A percentile compares a stretch with the other conserved stretches of the same genome.
Conservation (phyloP, 2,797 vertebrate genomes). For the Arnoldichthys spilopterus region DNA sequence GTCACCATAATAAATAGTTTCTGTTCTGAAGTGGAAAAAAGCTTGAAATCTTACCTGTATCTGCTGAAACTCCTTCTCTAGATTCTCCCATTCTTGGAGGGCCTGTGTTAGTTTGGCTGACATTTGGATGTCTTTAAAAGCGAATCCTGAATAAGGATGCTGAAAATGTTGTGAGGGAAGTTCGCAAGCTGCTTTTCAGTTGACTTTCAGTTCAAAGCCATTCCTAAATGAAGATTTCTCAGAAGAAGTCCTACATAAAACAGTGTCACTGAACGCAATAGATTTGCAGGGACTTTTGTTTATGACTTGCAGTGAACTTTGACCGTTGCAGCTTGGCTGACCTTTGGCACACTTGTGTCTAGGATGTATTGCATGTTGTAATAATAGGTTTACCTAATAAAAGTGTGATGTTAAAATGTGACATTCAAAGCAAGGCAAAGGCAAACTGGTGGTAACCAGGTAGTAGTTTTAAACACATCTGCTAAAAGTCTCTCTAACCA, state of each 20-base stretch:
- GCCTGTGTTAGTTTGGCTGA: constrained; percentile 64
- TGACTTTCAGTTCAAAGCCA: constrained; percentile 12
- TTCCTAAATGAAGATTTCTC: neutral
- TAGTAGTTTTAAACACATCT: neutral
- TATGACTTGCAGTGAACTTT: constrained; percentile 75
- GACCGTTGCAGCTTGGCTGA: constrained; percentile 59
- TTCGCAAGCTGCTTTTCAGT: neutral
- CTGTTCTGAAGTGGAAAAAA: neutral
- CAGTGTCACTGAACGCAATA: neutral
- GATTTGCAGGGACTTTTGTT: constrained; percentile 48
- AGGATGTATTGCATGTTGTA: constrained; percentile 44
- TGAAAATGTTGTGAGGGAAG: neutral
- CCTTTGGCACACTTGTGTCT: constrained; percentile 54
- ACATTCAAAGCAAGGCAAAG: neutral
- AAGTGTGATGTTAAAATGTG: neutral
- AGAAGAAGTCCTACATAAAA: neutral
- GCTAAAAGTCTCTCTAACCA: neutral
- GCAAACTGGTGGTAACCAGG: neutral
- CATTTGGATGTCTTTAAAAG: constrained; percentile 60
- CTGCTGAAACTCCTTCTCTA: constrained; percentile 84
- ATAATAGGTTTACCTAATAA: constrained; percentile 48
- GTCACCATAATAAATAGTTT: too few relatives aligned
- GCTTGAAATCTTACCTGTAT: constrained; percentile 82
- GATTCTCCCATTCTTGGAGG: constrained; percentile 84
- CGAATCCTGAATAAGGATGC: neutral